Conservation (phyloP, 2,888 invertebrate genomes). For the Disparrhopalites patrizii region DNA sequence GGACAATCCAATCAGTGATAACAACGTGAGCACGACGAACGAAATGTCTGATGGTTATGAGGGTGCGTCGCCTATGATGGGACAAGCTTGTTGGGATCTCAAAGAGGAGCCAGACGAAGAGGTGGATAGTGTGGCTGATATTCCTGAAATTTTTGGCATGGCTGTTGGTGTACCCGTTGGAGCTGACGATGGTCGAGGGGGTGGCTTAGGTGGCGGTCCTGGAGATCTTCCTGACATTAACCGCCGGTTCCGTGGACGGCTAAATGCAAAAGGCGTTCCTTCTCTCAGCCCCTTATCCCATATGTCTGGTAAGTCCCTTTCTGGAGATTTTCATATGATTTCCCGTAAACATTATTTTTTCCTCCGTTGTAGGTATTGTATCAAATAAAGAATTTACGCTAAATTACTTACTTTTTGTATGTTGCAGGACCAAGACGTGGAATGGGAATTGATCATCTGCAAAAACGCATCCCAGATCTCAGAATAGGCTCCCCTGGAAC, state of each 20-base stretch:
- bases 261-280: constrained; percentile 59
- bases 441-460: constrained; percentile 57
- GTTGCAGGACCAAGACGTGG: constrained; percentile 46
- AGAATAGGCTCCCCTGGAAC: constrained; percentile 59
- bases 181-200: constrained; percentile 31
- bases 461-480: constrained; percentile 66
- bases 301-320: constrained; percentile 49
- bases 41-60: constrained; percentile 49
- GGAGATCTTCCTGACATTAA: constrained; percentile 32
- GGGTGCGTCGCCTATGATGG: constrained; percentile 42
- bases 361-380: not conserved
- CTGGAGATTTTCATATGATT: not conserved
- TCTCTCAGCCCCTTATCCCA: constrained; percentile 52
- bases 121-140: constrained; percentile 47
- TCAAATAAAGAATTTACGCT: not conserved
- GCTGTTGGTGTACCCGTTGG: constrained; percentile 39
- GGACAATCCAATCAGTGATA: constrained; percentile 58
- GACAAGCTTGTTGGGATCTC: constrained; percentile 48
- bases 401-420: constrained; percentile 5
- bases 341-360: not conserved
- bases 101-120: constrained; percentile 50
- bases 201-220: constrained; percentile 28
- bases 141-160: constrained; percentile 42
- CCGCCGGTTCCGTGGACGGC: constrained; percentile 52
- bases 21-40: constrained; percentile 52